Conservation (phyloP, 1,140 invertebrate genomes). For the Pachyrhynchus sulphureomaculatus region DNA sequence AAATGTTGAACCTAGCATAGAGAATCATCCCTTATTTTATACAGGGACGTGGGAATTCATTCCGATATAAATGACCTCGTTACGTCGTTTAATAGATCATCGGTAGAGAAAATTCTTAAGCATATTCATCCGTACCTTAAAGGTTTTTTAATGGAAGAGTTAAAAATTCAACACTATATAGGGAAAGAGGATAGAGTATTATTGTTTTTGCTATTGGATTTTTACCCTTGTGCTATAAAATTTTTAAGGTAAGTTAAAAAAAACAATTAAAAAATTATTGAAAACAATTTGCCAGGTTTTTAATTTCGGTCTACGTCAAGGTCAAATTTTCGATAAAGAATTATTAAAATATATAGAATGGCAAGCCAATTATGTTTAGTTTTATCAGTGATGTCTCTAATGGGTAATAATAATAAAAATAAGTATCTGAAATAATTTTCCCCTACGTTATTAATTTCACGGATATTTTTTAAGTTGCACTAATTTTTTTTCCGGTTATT, state of each 20-base stretch:
- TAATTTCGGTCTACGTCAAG: no score
- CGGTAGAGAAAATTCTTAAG: slow-evolving; percentile 26
- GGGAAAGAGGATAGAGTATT: slow-evolving; percentile 30
- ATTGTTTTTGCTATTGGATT: slow-evolving; percentile 31
- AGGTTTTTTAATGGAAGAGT: slow-evolving; percentile 26
- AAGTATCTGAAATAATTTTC: no score
- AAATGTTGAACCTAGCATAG: background rate
- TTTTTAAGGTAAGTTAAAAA: slow-evolving; percentile 31
- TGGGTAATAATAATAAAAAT: no score
- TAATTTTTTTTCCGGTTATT: no score
- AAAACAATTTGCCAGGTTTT: no score
- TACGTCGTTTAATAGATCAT: slow-evolving; percentile 14
- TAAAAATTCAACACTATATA: slow-evolving; percentile 29
- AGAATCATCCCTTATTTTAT: slow-evolving; percentile 27
- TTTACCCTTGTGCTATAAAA: slow-evolving; percentile 36
- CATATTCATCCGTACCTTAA: slow-evolving; percentile 29
- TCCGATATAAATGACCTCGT: slow-evolving; percentile 18
- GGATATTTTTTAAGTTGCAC: no score
- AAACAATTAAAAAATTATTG: no score
- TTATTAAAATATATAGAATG: no score
- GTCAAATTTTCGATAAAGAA: no score
- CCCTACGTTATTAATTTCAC: no score
- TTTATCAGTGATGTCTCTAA: no score
- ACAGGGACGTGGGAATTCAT: slow-evolving; percentile 31
- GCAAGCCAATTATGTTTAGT: no score